Conservation (phyloP, 2,113 vertebrate species). For the Gopherus flavomarginatus region DNA sequence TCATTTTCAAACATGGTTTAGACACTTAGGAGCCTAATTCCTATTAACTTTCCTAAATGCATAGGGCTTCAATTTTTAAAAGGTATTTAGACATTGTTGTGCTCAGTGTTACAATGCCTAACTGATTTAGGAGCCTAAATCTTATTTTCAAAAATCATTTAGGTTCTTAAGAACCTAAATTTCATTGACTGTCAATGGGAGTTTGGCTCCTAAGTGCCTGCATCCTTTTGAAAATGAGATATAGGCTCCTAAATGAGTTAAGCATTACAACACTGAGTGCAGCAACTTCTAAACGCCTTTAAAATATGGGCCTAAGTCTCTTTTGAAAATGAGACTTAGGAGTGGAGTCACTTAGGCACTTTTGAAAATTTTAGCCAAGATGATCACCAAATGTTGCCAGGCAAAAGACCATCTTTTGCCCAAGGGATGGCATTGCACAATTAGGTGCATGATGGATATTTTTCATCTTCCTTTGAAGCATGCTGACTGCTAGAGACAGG, state of each 20-base stretch:
- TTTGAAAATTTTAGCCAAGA: conserved; percentile 40
- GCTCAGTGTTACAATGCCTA: too few relatives aligned
- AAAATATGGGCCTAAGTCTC: neutral
- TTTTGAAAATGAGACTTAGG: neutral
- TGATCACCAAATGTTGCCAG: conserved; percentile 35
- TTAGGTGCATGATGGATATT: neutral
- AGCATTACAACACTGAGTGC: neutral
- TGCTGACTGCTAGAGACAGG: conserved; percentile 40
- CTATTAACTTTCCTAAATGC: conserved; percentile 73
- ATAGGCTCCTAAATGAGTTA: conserved; percentile 57
- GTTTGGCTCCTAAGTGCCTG: conserved; percentile 54
- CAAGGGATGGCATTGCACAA: neutral
- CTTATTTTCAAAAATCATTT: conserved; percentile 62
- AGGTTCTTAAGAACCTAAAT: conserved; percentile 72
- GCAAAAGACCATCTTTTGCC: conserved; percentile 11
- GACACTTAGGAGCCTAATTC: conserved; percentile 62
- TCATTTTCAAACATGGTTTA: conserved; percentile 74
- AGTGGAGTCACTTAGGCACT: conserved; percentile 62
- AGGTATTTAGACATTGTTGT: too few relatives aligned
- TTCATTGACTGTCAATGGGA: neutral
- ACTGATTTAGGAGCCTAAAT: neutral
- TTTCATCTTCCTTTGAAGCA: conserved; percentile 35
- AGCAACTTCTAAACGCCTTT: neutral
- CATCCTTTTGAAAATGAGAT: conserved; percentile 57
- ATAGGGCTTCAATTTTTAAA: conserved; percentile 33